Evolutionary conservation across 2,113 vertebrate species (phyloP).

Genomic region (Antennarius striatus): DNA sequence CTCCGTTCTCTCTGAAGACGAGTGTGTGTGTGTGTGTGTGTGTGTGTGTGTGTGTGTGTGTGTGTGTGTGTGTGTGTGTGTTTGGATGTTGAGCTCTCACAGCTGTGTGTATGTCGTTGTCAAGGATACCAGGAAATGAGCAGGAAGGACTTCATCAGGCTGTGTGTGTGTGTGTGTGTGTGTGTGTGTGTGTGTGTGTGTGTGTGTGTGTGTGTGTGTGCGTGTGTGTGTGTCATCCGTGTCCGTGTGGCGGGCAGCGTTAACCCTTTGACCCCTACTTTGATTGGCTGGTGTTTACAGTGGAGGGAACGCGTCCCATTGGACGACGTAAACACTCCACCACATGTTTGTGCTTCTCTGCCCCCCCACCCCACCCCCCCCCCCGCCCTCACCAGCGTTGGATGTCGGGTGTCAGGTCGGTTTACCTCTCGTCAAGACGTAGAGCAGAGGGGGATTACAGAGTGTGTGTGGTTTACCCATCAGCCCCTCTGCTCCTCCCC

Average conservation of each 20-base stretch:
- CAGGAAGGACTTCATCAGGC: slow-evolving; percentile 19
- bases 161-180: not conserved
- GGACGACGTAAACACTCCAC: slow-evolving; percentile 47
- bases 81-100: slow-evolving; percentile 62
- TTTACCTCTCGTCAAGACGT: slow-evolving; percentile 35
- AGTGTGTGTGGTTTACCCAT: not conserved
- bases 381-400: slow-evolving; percentile 3
- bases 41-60: slow-evolving; percentile 29
- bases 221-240: slow-evolving; percentile 10
- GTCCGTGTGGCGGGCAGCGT: slow-evolving; percentile 12
- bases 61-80: slow-evolving; percentile 38
- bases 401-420: slow-evolving; percentile 33
- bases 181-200: not conserved
- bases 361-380: not conserved
- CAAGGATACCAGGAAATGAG: slow-evolving; percentile 75
- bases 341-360: slow-evolving; percentile 33
- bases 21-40: slow-evolving; percentile 33
- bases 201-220: not conserved
- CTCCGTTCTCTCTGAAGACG: slow-evolving; percentile 25
- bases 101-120: slow-evolving; percentile 78
- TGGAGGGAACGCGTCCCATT: slow-evolving; percentile 39
- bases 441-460: slow-evolving; percentile 6
- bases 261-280: slow-evolving; percentile 45
- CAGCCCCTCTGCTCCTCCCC: not conserved
- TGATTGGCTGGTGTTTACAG: slow-evolving; percentile 35